These are phyloP conservation scores for Pristionchus maxplancki DNA, from an alignment of 2,888 invertebrate species.

Conservation along the genomic window DNA sequence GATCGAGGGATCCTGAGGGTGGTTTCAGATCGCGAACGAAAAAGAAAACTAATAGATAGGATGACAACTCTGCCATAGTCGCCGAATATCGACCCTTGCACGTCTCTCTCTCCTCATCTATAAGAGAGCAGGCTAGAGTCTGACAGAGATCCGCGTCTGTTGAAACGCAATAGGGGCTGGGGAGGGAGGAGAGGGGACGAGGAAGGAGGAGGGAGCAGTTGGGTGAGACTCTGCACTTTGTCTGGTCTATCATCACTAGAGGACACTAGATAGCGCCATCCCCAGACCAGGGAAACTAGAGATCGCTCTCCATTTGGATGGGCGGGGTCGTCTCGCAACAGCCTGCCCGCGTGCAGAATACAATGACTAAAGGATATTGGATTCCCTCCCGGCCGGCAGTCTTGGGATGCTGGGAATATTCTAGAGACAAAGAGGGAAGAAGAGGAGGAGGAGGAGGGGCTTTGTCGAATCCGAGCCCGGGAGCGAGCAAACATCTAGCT, in stretches of 20 bases:
- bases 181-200: too few relatives aligned
- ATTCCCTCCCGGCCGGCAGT: neutral
- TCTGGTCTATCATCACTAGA: too few relatives aligned
- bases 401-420: constrained; percentile 2
- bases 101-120: neutral
- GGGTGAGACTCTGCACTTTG: too few relatives aligned
- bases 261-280: too few relatives aligned
- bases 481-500: neutral
- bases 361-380: constrained; percentile 21
- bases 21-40: too few relatives aligned
- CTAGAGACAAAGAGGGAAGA: neutral
- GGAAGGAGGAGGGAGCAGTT: too few relatives aligned
- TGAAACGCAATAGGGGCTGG: neutral
- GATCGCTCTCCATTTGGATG: neutral
- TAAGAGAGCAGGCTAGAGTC: constrained; percentile 26
- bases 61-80: neutral
- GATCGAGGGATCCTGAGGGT: too few relatives aligned
- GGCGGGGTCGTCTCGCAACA: neutral
- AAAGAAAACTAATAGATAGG: too few relatives aligned
- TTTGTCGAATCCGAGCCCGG: neutral
- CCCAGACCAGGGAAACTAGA: too few relatives aligned
- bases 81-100: neutral
- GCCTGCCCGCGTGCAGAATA: neutral
- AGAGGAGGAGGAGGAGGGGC: neutral
- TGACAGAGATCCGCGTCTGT: neutral